These are phyloP conservation scores for Machimus atricapillus DNA, from an alignment of 2,888 invertebrate genomes.

Conservation along the genomic window DNA sequence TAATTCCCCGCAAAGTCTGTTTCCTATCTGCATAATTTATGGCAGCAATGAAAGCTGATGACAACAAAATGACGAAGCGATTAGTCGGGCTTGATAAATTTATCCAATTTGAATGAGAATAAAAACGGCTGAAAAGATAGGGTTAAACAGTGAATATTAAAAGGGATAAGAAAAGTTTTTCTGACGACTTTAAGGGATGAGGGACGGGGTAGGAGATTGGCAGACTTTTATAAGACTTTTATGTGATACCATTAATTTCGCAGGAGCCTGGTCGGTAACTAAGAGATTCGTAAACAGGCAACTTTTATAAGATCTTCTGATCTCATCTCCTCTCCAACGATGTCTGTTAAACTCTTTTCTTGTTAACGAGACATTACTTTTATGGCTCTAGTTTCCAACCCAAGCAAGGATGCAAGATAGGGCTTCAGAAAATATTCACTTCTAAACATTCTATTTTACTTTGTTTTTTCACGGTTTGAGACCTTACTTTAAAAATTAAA, in stretches of 20 bases:
- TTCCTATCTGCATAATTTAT: conserved; percentile 40
- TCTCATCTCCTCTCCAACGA: neutral
- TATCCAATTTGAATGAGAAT: conserved; percentile 40
- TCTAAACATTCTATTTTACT: too few relatives aligned
- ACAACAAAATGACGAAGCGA: conserved; percentile 41
- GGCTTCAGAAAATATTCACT: neutral
- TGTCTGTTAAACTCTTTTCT: neutral
- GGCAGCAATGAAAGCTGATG: conserved; percentile 40
- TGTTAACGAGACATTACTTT: neutral
- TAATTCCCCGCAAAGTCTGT: conserved; percentile 31
- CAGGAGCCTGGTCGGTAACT: neutral
- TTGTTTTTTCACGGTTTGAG: too few relatives aligned
- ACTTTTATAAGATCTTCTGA: neutral
- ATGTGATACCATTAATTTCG: conserved; percentile 21
- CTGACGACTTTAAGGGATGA: neutral
- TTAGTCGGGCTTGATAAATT: conserved; percentile 39
- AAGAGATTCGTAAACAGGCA: neutral
- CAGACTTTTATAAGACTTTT: conserved; percentile 33
- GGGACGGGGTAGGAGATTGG: neutral
- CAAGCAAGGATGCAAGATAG: neutral
- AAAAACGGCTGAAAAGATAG: conserved; percentile 30
- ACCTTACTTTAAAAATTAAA: too few relatives aligned
- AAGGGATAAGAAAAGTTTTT: conserved; percentile 10
- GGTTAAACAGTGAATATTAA: conserved; percentile 33
- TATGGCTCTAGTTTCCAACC: neutral